Percentiles rank a stretch among this genome's conserved stretches.
Conservation (phyloP, 2,888 invertebrate genomes). For the Saturnia japonica region DNA sequence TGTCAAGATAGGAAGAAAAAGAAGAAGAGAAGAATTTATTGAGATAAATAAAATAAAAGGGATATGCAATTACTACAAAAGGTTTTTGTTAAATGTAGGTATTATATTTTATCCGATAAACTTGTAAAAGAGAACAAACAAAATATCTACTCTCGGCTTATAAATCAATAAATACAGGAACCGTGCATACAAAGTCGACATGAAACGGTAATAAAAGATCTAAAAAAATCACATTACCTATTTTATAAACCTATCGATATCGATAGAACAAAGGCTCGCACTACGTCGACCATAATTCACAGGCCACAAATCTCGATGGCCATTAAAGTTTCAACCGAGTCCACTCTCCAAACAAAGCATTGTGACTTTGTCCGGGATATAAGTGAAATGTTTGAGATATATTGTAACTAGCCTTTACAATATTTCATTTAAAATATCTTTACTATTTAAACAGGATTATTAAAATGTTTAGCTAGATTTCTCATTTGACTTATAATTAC, state of each 20-base stretch:
- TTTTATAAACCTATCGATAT: slow-evolving; percentile 38
- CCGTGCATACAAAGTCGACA: not conserved
- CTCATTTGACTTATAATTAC: not conserved
- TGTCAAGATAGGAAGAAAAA: too few relatives aligned
- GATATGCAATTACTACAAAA: not conserved
- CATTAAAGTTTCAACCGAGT: slow-evolving; percentile 62
- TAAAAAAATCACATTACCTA: slow-evolving; percentile 14
- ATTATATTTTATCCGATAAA: not conserved
- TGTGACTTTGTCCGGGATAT: slow-evolving; percentile 16
- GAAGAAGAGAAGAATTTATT: too few relatives aligned
- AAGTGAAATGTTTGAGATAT: slow-evolving; percentile 11
- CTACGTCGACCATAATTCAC: slow-evolving; percentile 65
- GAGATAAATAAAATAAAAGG: too few relatives aligned
- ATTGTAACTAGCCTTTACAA: slow-evolving; percentile 29
- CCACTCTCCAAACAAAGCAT: slow-evolving; percentile 54
- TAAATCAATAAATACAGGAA: slow-evolving; percentile 9
- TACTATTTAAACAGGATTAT: not conserved
- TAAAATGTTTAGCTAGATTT: not conserved
- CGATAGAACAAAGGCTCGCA: slow-evolving; percentile 35
- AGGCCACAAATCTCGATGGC: slow-evolving; percentile 71
- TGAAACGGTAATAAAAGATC: slow-evolving; percentile 11
- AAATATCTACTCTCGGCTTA: not conserved
- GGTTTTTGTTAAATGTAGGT: not conserved
- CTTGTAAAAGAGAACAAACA: not conserved
- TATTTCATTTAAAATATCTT: slow-evolving; percentile 30